Evolutionary conservation across 2,113 vertebrate species (phyloP).

Genomic region (Spilogale gracilis): DNA sequence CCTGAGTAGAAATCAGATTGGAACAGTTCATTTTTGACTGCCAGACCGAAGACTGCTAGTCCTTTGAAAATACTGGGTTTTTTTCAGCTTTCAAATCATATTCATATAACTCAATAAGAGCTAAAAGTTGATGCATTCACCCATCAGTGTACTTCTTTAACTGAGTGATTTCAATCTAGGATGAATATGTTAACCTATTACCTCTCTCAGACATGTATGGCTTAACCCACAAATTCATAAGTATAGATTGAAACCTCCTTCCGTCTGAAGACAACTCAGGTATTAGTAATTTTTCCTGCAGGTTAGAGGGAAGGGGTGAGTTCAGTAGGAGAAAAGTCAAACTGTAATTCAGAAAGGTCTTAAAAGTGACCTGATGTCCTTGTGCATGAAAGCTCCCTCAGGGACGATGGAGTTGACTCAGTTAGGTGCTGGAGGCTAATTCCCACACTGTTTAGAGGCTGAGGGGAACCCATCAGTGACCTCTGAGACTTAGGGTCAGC

Average conservation of each 20-base stretch:
- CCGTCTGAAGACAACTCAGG: neutral
- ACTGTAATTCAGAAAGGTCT: neutral
- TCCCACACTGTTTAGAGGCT: neutral
- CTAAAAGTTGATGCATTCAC: neutral
- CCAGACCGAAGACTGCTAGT: neutral
- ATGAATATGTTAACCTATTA: neutral
- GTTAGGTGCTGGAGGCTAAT: neutral
- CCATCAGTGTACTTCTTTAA: neutral
- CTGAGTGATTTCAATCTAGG: neutral
- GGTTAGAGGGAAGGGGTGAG: neutral
- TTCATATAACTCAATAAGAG: neutral
- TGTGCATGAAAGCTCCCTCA: neutral
- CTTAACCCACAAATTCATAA: neutral
- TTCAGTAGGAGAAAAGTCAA: neutral
- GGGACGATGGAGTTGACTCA: neutral
- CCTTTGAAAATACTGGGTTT: neutral
- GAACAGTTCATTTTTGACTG: neutral
- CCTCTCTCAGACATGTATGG: neutral
- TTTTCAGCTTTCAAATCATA: neutral
- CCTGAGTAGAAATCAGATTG: neutral
- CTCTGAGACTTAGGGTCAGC: neutral
- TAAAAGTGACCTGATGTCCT: neutral
- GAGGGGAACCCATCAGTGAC: neutral
- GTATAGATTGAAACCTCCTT: neutral
- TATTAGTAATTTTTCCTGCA: neutral